Conservation (phyloP, 2,797 vertebrate species). For the Pipistrellus kuhlii region DNA sequence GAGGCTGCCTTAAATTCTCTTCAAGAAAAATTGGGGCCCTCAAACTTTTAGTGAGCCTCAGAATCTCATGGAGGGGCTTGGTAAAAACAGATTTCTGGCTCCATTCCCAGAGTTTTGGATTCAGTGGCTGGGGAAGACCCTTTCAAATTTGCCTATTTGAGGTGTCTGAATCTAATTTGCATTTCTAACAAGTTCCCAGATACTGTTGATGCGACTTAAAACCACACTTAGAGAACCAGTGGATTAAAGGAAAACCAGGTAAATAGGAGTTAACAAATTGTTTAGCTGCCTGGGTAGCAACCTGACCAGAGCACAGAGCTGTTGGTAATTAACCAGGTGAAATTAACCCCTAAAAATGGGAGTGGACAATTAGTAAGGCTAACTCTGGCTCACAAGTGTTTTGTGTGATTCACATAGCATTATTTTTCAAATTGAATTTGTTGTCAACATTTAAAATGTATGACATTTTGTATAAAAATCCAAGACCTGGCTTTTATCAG, state of each 20-base stretch:
- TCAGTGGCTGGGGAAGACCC: neutral
- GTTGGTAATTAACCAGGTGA: constrained; percentile 4
- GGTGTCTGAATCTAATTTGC: neutral
- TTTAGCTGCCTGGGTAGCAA: constrained; percentile 12
- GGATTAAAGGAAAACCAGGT: constrained; percentile 6
- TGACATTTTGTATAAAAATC: constrained; percentile 47
- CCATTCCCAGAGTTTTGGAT: neutral
- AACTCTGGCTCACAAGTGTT: neutral
- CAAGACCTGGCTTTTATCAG: neutral
- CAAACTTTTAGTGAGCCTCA: neutral
- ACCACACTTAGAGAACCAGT: constrained; percentile 17
- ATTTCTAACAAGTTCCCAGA: constrained; percentile 36
- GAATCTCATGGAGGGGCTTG: neutral
- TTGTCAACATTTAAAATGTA: constrained; percentile 40
- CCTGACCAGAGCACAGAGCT: neutral
- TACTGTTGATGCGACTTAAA: neutral
- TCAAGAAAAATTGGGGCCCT: neutral
- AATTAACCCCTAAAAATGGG: neutral
- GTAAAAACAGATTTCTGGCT: constrained; percentile 49
- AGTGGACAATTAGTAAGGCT: neutral
- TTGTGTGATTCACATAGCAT: neutral
- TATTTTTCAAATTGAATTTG: constrained; percentile 36
- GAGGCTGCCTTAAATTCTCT: constrained; percentile 26
- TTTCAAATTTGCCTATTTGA: constrained; percentile 1
- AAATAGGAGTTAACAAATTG: neutral